phyloP scores from a whole-genome alignment of 2,888 invertebrate species.

The Acholoe squamosa region DNA sequence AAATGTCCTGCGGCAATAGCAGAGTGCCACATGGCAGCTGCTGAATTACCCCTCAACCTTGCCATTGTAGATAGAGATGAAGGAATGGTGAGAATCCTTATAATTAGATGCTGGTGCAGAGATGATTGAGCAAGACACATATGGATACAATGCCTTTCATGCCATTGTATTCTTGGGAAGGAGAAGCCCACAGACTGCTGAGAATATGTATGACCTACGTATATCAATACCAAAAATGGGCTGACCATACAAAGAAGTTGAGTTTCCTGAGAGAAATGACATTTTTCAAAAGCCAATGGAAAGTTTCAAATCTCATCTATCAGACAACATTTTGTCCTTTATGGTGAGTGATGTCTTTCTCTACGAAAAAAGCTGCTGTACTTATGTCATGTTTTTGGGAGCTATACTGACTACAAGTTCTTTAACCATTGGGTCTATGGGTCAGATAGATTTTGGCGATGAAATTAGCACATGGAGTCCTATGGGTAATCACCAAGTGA shows the following conservation, averaged over 20 bases:
- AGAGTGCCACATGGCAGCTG: background rate
- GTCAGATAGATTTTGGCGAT: no score
- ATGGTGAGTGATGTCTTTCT: no score
- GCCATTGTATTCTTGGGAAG: background rate
- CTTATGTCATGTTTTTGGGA: no score
- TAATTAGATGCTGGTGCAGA: background rate
- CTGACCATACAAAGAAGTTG: background rate
- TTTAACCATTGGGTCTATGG: no score
- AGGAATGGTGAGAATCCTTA: background rate
- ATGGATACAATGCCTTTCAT: background rate
- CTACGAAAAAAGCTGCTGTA: no score
- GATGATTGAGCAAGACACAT: background rate
- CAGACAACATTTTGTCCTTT: no score
- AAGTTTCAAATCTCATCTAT: no score
- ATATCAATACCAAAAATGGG: background rate
- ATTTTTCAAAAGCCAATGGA: no score
- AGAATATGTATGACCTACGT: background rate
- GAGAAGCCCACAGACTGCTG: background rate
- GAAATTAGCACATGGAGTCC: no score
- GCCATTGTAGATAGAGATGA: background rate
- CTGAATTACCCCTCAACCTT: background rate
- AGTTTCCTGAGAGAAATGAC: background rate
- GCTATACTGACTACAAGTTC: no score
- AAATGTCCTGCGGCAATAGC: background rate
- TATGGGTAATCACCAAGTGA: no score